Conservation (phyloP, 1,140 invertebrate species). For the Steinernema feltiae region DNA sequence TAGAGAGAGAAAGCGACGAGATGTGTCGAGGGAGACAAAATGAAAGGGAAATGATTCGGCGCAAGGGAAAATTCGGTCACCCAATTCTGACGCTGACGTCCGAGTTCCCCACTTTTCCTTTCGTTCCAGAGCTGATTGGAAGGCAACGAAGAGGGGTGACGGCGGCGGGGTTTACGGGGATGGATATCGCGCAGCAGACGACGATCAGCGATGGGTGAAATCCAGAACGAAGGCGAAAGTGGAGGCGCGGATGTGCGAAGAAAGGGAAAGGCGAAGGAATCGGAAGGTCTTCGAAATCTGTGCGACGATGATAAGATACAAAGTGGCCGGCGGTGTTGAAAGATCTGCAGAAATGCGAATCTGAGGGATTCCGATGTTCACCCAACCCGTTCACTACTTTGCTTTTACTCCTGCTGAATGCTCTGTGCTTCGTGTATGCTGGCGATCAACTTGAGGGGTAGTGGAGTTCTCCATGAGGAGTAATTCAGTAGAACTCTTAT, state of each 20-base stretch:
- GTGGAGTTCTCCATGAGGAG: too few relatives aligned
- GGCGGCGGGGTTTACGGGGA: background rate
- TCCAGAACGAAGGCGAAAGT: constrained; percentile 1
- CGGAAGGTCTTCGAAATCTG: background rate
- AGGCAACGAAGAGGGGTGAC: background rate
- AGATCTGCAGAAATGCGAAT: background rate
- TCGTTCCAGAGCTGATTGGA: background rate
- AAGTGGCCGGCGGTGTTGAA: background rate
- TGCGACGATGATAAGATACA: background rate
- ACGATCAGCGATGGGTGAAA: background rate
- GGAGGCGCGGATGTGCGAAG: background rate
- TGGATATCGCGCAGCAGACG: constrained; percentile 3
- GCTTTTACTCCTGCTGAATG: too few relatives aligned
- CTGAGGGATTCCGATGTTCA: too few relatives aligned
- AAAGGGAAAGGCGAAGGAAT: background rate
- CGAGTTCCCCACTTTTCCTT: background rate
- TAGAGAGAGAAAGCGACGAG: constrained; percentile 4
- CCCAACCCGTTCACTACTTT: too few relatives aligned
- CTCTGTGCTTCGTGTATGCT: too few relatives aligned
- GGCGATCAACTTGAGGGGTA: too few relatives aligned
- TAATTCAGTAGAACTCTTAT: too few relatives aligned
- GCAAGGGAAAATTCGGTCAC: background rate
- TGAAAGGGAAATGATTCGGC: background rate
- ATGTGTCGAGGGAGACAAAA: background rate
- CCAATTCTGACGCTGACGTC: constrained; percentile 11